Evolutionary conservation across 1,140 invertebrate genomes (phyloP).

Genomic region (Apis dorsata): DNA sequence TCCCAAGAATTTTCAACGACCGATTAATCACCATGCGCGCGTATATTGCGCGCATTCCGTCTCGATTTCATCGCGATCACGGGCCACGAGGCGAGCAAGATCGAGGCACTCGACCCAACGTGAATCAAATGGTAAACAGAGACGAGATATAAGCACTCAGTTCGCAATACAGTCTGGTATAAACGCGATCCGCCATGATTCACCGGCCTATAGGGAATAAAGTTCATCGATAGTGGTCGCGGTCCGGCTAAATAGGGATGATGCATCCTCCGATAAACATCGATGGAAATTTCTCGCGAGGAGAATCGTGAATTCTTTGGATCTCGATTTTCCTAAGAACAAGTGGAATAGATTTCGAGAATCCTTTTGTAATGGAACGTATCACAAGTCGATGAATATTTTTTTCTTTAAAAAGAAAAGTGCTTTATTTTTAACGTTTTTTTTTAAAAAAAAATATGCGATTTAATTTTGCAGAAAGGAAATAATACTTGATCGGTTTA

Average conservation of each 20-base stretch:
- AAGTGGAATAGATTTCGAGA: too few relatives aligned
- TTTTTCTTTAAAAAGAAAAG: too few relatives aligned
- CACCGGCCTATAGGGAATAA: slow-evolving; percentile 42
- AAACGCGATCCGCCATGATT: slow-evolving; percentile 26
- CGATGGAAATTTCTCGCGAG: neutral
- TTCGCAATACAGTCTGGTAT: neutral
- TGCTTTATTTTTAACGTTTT: too few relatives aligned
- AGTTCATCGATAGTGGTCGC: slow-evolving; percentile 34
- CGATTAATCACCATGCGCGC: slow-evolving; percentile 35
- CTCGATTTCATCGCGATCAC: slow-evolving; percentile 13
- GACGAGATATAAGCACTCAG: neutral
- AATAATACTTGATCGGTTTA: too few relatives aligned
- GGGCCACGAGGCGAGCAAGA: slow-evolving; percentile 13
- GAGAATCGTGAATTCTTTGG: neutral
- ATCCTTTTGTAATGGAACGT: too few relatives aligned
- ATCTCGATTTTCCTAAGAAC: neutral
- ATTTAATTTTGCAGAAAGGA: too few relatives aligned
- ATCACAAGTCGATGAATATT: too few relatives aligned
- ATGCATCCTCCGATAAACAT: slow-evolving; percentile 7
- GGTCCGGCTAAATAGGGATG: neutral
- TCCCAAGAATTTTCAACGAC: slow-evolving; percentile 24
- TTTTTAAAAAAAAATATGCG: too few relatives aligned
- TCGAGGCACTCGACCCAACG: neutral
- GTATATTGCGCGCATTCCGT: slow-evolving; percentile 24
- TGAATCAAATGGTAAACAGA: slow-evolving; percentile 49